Evolutionary conservation across 2,888 invertebrate species (phyloP).

Genomic region (Cyclophora punctaria): DNA sequence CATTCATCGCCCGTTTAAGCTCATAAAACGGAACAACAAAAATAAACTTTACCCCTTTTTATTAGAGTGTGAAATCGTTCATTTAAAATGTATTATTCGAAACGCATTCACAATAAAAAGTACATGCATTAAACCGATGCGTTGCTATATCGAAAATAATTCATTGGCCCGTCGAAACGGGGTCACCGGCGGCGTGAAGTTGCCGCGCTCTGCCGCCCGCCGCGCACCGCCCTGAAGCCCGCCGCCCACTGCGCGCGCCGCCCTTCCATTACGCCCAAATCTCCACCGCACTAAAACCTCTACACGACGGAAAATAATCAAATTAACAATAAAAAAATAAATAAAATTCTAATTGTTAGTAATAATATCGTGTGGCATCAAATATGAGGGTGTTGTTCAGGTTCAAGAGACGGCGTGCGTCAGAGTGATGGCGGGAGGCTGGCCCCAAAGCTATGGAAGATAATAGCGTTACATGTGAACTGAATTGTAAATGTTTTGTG

Average conservation of each 20-base stretch:
- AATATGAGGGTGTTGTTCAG: background rate
- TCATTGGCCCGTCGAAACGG: conserved; percentile 49
- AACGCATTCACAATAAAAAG: conserved; percentile 23
- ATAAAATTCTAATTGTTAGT: background rate
- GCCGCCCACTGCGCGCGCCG: conserved; percentile 37
- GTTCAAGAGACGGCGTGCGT: background rate
- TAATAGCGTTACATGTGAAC: too few species aligned
- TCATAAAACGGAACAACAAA: too few species aligned
- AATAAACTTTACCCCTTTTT: background rate
- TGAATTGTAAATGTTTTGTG: conserved; percentile 12
- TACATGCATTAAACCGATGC: conserved; percentile 42
- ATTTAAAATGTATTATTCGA: background rate
- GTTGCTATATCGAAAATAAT: conserved; percentile 69
- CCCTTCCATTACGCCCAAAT: conserved; percentile 31
- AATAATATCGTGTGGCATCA: too few species aligned
- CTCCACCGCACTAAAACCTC: conserved; percentile 28
- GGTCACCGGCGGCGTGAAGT: conserved; percentile 49
- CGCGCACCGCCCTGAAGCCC: conserved; percentile 26
- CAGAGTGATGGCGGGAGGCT: too few species aligned
- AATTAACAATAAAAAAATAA: background rate
- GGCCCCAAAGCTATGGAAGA: too few species aligned
- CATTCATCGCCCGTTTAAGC: background rate
- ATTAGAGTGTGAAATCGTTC: background rate
- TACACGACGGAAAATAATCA: conserved; percentile 2
- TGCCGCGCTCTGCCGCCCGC: conserved; percentile 40